Conservation (phyloP, 2,797 vertebrate species). For the Distichodus sexfasciatus region DNA sequence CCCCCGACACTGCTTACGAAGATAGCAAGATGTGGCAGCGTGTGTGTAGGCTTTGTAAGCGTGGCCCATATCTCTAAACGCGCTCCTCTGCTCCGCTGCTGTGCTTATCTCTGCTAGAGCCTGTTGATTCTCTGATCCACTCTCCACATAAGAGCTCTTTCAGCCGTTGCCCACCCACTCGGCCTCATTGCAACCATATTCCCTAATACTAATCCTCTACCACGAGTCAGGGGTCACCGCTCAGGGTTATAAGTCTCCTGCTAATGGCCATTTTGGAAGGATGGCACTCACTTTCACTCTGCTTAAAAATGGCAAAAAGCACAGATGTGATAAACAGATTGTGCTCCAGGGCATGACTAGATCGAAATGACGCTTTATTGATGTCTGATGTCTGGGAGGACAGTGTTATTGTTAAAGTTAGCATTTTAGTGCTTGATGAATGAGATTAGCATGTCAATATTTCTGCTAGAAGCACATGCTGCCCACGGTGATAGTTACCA, state of each 20-base stretch:
- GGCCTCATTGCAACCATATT: background rate
- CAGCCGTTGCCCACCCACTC: constrained; percentile 3
- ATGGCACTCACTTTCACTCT: background rate
- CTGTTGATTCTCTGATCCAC: constrained; percentile 28
- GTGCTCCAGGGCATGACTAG: too few relatives aligned
- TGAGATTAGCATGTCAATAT: too few relatives aligned
- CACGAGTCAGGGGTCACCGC: background rate
- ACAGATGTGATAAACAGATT: too few relatives aligned
- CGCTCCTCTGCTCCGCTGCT: constrained; percentile 11
- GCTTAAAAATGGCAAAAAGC: background rate
- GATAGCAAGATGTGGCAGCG: background rate
- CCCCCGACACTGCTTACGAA: too few relatives aligned
- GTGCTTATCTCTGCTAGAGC: constrained; percentile 16
- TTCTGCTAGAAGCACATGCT: too few relatives aligned
- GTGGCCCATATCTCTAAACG: constrained; percentile 2
- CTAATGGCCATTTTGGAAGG: constrained; percentile 33
- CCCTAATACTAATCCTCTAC: background rate
- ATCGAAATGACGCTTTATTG: too few relatives aligned
- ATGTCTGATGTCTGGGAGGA: too few relatives aligned
- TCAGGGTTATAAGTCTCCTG: background rate
- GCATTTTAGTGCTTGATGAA: too few relatives aligned
- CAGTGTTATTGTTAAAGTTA: background rate
- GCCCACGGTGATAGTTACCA: too few relatives aligned
- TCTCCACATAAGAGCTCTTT: constrained; percentile 18
- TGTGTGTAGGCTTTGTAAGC: background rate